Evolutionary conservation across 2,797 vertebrate genomes (phyloP), one percentile per base, ranked within the genome.

Genomic region (Alosa sapidissima): DNA sequence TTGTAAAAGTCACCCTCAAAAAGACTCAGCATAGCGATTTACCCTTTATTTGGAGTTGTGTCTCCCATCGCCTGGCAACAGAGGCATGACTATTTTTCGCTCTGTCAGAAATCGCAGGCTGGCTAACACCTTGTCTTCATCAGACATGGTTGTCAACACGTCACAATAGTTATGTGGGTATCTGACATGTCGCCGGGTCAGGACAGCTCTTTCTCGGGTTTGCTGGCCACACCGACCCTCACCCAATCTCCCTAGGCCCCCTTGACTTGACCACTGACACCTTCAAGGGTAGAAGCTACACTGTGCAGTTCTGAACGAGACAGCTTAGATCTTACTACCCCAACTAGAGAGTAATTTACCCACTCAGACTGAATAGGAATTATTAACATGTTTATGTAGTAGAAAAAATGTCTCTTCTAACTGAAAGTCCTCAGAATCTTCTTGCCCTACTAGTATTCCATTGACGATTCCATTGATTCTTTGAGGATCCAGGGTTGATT

Each of bases 61-160:
- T 78, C 72, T 47, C 72, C 16, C 72, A 78, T 47, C 14, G 72
- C 72, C 72, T 78, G 72, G 72, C 72, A 78, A 78, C 72, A 47
- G 28, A 14, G 65, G 65, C 65, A 47, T 47, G 72, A 47, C 72
- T 78, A 78, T 78, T 78, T 78, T 87, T 14, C 87, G 81, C 81
- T 87, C 83, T 87, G 86, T 81, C 83, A 85, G 84, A 88, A 89
- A 88, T 83, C 82, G 68, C 89, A 88, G 83, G 58, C 88, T 83
- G 72, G 86, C 83, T 78, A 88, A 85, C 89, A 90, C 87, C 88
- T 90, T 89, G 87, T 85, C 87, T 86, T 86, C 84, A 90, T 90
- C 89, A 90, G 89, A 87, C 87, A 88, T 87, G 85, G 86, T 90
- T 89, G 88, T 90, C 89, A 90, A 88, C 88, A 88, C 88, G 84